Evolutionary conservation across 1,140 invertebrate species (phyloP), one percentile per base, ranked within the genome.

Genomic region (Pentalonia nigronervosa): DNA sequence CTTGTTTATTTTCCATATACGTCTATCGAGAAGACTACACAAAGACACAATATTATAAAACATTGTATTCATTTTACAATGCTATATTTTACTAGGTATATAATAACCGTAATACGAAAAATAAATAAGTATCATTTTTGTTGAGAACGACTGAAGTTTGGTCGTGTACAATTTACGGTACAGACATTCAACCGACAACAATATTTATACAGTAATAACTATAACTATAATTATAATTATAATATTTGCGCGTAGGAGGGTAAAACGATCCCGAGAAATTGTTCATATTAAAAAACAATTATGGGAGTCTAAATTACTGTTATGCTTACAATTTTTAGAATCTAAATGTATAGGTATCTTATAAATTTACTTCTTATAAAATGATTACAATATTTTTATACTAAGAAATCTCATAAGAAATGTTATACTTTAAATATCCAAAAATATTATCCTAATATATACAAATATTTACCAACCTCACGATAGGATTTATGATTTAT

Each of bases 11-110:
- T 56, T 7, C 17, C 48, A 53, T 89, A 53, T 53, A 89, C 34
- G 17, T 76, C 60, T 48, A 56, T 56, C 4, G 21, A 36, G 34
- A 56, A 34, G 50, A 89, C 48, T 34, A 89, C 88, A 89, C 88
- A 56, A 56, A 41, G 21, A 7, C 87, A 56, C 88, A 41, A 89
- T 86, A 86, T 89, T 56, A 36, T 41, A 89, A 56, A 89, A 89
- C 34, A 25, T 36, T 17, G n/a, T 25, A 36, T 89, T 21, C 88
- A 53, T 89, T 14, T 7, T 30, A 56, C 9, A 53, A 36, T 56
- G 88, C 9, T 56, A 56, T 41, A 34, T 47, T 41, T 89, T 89
- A 89, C 25, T 89, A 41, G 41, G 41, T 41, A 89, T 56, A 56
- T 56, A 56, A 89, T 89, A 20, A 89, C 25, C 50, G 4, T 41